These are phyloP conservation scores for Ischnura elegans DNA, from an alignment of 2,888 invertebrate genomes.

Conservation along the genomic window DNA sequence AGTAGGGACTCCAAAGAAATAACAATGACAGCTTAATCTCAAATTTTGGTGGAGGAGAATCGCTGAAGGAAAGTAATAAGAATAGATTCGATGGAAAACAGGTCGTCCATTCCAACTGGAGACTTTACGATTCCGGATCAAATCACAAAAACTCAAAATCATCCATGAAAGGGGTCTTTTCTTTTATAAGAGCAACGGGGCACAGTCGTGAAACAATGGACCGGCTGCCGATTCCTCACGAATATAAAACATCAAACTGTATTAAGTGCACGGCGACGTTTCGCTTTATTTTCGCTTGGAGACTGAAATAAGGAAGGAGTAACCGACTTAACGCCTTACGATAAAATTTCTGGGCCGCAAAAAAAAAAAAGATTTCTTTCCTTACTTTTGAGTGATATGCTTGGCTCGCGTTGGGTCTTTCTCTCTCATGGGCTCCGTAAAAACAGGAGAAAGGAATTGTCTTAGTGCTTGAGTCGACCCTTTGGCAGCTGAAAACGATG, in stretches of 20 bases:
- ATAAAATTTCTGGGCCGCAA: slow-evolving; percentile 6
- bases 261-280: neutral
- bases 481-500: neutral
- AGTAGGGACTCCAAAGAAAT: neutral
- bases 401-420: neutral
- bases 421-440: neutral
- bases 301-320: neutral
- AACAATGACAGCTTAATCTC: too few relatives aligned
- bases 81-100: neutral
- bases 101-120: neutral
- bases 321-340: slow-evolving; percentile 6
- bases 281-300: neutral
- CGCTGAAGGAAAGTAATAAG: neutral
- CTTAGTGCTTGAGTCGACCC: neutral
- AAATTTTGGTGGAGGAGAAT: neutral
- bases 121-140: neutral
- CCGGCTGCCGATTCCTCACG: neutral
- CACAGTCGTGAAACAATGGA: neutral
- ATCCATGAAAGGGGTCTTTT: neutral
- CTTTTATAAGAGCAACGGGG: too few relatives aligned
- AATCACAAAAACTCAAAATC: neutral
- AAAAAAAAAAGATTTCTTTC: neutral
- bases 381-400: neutral
- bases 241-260: slow-evolving; percentile 29
- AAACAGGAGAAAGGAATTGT: neutral